phyloP scores from a whole-genome alignment of 1,140 invertebrate genomes.

The Capitella teleta region DNA sequence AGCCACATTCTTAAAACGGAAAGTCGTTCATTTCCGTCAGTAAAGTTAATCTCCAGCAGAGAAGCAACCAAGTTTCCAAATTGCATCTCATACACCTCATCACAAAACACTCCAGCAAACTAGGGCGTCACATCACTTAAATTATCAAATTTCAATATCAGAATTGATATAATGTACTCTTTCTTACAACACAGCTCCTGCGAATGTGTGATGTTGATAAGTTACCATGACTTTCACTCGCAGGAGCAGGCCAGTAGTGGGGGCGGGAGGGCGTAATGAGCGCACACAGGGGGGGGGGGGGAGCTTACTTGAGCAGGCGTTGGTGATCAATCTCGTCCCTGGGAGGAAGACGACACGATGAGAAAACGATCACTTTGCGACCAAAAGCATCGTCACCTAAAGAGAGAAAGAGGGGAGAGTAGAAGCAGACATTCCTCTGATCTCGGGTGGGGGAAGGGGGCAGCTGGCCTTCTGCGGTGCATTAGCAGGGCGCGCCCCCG shows the following conservation, averaged over 20 bases:
- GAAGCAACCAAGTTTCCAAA: too few relatives aligned
- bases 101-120: too few relatives aligned
- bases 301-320: conserved; percentile 62
- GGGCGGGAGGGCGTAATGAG: background rate
- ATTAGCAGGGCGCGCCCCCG: too few relatives aligned
- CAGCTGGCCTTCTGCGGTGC: too few relatives aligned
- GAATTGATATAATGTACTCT: background rate
- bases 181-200: background rate
- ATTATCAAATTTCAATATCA: background rate
- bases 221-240: background rate
- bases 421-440: too few relatives aligned
- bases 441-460: too few relatives aligned
- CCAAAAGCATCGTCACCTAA: conserved; percentile 71
- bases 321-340: conserved; percentile 73
- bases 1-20: too few relatives aligned
- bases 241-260: background rate
- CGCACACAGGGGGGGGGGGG: background rate
- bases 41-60: too few relatives aligned
- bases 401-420: too few relatives aligned
- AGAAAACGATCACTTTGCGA: conserved; percentile 79
- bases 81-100: too few relatives aligned
- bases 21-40: too few relatives aligned
- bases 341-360: conserved; percentile 82
- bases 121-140: too few relatives aligned
- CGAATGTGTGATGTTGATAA: background rate